Evolutionary conservation across 2,888 invertebrate species (phyloP).

Genomic region (Tipula vernalis): DNA sequence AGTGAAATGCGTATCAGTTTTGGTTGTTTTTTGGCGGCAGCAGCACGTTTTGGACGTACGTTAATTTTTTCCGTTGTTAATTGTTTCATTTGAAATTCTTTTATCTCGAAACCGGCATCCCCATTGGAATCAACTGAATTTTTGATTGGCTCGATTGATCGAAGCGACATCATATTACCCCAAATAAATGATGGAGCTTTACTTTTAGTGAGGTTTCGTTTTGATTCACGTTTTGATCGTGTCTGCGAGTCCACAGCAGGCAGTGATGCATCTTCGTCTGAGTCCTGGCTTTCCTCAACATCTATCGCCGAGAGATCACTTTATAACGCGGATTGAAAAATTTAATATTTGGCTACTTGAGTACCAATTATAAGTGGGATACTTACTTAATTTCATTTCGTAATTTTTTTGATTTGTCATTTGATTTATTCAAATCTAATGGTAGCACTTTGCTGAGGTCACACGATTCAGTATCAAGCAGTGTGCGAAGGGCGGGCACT

Average conservation of each 20-base stretch:
- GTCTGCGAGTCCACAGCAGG: background rate
- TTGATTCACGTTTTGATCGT: background rate
- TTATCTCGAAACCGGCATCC: background rate
- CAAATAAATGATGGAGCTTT: background rate
- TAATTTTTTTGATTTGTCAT: background rate
- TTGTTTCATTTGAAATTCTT: background rate
- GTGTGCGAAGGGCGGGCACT: background rate
- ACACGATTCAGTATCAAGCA: background rate
- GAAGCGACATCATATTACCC: background rate
- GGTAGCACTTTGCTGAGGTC: background rate
- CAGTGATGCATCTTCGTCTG: background rate
- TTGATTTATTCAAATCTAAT: background rate
- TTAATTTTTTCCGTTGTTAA: background rate
- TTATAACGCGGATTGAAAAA: background rate
- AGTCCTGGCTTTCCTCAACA: background rate
- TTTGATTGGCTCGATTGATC: background rate
- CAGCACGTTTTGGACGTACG: background rate
- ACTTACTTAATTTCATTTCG: background rate
- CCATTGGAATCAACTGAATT: background rate
- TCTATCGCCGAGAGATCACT: background rate
- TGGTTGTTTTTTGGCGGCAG: too few species aligned
- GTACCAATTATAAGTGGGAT: background rate
- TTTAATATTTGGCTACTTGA: background rate
- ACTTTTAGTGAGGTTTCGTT: background rate
- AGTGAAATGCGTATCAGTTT: background rate